phyloP scores from a whole-genome alignment of 2,888 invertebrate species.

The Cecidostiba fungosa region DNA sequence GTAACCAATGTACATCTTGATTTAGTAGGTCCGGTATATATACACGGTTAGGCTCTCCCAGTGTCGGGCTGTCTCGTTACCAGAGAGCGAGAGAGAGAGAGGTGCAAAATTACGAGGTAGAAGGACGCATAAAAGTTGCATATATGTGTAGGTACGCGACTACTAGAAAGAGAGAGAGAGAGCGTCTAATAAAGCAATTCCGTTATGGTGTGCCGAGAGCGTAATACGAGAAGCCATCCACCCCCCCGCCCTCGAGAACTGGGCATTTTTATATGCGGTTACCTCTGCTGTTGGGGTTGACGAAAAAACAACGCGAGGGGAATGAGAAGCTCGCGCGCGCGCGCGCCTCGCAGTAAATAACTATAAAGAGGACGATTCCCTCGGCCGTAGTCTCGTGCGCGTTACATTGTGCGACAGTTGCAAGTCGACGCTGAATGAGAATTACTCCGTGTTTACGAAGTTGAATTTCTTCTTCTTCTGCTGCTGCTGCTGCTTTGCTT shows the following conservation, averaged over 20 bases:
- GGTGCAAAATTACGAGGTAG: conserved; percentile 50
- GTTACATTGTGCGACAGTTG: conserved; percentile 23
- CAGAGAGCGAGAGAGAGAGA: conserved; percentile 62
- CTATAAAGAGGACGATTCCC: conserved; percentile 47
- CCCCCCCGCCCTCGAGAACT: conserved; percentile 72
- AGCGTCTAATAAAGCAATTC: conserved; percentile 78
- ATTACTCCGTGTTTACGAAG: conserved; percentile 55
- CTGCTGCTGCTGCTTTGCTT: conserved; percentile 23
- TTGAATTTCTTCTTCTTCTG: conserved; percentile 61
- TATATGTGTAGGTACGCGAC: conserved; percentile 26
- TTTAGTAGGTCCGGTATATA: conserved; percentile 78
- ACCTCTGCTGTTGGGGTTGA: conserved; percentile 52
- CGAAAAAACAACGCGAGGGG: conserved; percentile 16
- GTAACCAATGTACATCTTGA: conserved; percentile 80
- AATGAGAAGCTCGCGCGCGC: conserved; percentile 4
- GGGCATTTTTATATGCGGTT: conserved; percentile 73
- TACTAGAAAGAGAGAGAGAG: conserved; percentile 1
- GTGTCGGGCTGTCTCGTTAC: conserved; percentile 79
- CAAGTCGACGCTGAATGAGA: conserved; percentile 32
- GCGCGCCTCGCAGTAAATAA: conserved; percentile 53
- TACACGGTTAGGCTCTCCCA: conserved; percentile 60
- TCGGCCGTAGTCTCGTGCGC: conserved; percentile 18
- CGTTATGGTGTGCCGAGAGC: conserved; percentile 76
- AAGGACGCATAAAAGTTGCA: conserved; percentile 44
- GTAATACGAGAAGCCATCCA: conserved; percentile 78